Evolutionary conservation across 1,140 invertebrate genomes (phyloP), one percentile per base, ranked within the genome.

Genomic region (Trichonephila clavata): DNA sequence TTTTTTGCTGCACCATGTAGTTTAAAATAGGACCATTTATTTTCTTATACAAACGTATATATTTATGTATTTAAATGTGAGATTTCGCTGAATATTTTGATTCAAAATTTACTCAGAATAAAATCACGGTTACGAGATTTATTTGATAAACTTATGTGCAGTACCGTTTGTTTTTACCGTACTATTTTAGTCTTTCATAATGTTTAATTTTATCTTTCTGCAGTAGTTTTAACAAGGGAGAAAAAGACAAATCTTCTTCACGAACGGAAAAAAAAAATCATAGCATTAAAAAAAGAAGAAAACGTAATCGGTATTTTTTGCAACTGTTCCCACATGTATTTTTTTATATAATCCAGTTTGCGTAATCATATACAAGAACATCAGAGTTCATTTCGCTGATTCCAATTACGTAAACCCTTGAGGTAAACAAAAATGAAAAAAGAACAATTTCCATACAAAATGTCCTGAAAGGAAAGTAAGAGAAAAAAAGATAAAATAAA

Each of bases 381-480:
- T 65, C 59, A 68, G 86, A 68, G 63, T 24, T 71, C 32, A 71
- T 68, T 88, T 88, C 32, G 27, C 32, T 68, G 63, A 71, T 43
- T 88, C 63, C 86, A 88, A 88, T 88, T 88, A 71, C 63, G 68
- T 2, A 32, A 43, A 14, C 39, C 86, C 86, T 88, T 16, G 63
- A 88, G 86, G 86, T 32, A 68, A 68, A 88, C 2, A 50, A 39
- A 65, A 71, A 63, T 32, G 32, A 39, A 65, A 68, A 24, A 88
- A 71, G 61, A 43, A 68, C 32, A 50, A 88, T 88, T 71, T 88
- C 86, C 86, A 71, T 88, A 88, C 18, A 20, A 87, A 87, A 68
- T 68, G n/a, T 68, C 7, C 43, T 60, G n/a, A 59, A 43, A n/a
- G 1, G 20, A 50, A n/a, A 39, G 32, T 39, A 39, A 39, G 4